These are phyloP conservation scores for Euplagia quadripunctaria DNA, from an alignment of 2,888 invertebrate species.

Conservation along the genomic window DNA sequence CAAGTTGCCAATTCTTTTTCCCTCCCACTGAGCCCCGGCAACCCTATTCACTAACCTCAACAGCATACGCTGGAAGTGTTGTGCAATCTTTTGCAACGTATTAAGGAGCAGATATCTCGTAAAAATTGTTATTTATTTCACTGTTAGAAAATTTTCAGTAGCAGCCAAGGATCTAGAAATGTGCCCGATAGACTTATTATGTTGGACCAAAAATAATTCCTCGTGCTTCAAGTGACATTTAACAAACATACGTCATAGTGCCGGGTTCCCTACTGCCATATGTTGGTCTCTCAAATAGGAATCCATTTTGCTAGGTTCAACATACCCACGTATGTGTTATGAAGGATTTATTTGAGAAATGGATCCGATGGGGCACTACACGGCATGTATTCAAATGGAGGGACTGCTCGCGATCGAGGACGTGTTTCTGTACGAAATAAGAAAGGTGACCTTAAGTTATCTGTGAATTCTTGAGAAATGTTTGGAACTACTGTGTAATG, in stretches of 20 bases:
- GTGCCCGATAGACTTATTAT: neutral
- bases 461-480: neutral
- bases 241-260: slow-evolving; percentile 19
- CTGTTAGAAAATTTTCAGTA: neutral
- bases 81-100: no score
- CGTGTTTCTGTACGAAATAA: slow-evolving; percentile 10
- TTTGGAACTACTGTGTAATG: neutral
- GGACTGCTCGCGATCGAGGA: slow-evolving; percentile 23
- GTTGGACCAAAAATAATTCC: neutral
- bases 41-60: no score
- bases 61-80: no score
- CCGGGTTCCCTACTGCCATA: slow-evolving; percentile 10
- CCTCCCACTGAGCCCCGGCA: no score
- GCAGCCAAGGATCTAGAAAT: neutral
- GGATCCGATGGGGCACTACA: slow-evolving; percentile 47
- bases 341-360: slow-evolving; percentile 58
- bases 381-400: slow-evolving; percentile 42
- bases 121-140: no score
- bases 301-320: slow-evolving; percentile 45
- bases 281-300: slow-evolving; percentile 37
- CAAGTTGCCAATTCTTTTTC: no score
- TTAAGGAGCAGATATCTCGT: no score
- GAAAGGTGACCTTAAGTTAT: slow-evolving; percentile 3
- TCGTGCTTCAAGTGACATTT: neutral
- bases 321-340: slow-evolving; percentile 36